A percentile compares a stretch with the other conserved stretches of the same genome.
Evolutionary conservation across 2,888 invertebrate genomes (phyloP).

Genomic region (Drosophila neonasuta): DNA sequence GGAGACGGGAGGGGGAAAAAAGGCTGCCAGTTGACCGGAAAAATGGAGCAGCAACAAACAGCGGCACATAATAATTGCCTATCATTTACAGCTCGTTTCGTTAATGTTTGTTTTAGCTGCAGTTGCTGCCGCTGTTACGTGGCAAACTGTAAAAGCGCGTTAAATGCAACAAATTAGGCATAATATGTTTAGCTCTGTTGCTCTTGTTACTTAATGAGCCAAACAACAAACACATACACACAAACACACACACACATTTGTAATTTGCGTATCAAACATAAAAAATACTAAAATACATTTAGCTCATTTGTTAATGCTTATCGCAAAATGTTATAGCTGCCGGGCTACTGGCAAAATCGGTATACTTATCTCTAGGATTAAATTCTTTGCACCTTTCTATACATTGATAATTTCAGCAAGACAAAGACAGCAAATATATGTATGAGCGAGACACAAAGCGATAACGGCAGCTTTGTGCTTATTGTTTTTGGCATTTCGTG

Average conservation of each 20-base stretch:
- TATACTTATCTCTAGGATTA: slow-evolving; percentile 50
- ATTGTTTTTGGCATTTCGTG: not conserved
- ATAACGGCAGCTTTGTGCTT: not conserved
- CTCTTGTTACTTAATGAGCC: slow-evolving; percentile 36
- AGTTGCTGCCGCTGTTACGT: slow-evolving; percentile 35
- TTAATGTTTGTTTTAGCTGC: slow-evolving; percentile 9
- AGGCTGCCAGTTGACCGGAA: slow-evolving; percentile 57
- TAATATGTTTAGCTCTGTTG: slow-evolving; percentile 33
- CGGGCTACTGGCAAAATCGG: slow-evolving; percentile 31
- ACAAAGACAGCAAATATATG: not conserved
- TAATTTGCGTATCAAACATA: slow-evolving; percentile 25
- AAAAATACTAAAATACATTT: slow-evolving; percentile 18
- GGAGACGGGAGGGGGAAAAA: not conserved
- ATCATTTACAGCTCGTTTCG: slow-evolving; percentile 58
- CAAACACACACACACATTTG: not conserved
- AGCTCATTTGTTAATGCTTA: slow-evolving; percentile 40
- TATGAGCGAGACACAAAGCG: not conserved
- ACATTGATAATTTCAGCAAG: slow-evolving; percentile 4
- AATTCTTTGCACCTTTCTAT: slow-evolving; percentile 58
- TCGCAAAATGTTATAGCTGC: slow-evolving; percentile 36
- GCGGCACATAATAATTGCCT: slow-evolving; percentile 52
- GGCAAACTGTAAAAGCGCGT: slow-evolving; percentile 25
- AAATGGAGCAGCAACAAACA: slow-evolving; percentile 50
- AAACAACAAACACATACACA: slow-evolving; percentile 1
- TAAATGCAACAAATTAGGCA: slow-evolving; percentile 53